These are phyloP conservation scores for Melopsittacus undulatus DNA, from an alignment of 2,797 vertebrate genomes.

Conservation along the genomic window DNA sequence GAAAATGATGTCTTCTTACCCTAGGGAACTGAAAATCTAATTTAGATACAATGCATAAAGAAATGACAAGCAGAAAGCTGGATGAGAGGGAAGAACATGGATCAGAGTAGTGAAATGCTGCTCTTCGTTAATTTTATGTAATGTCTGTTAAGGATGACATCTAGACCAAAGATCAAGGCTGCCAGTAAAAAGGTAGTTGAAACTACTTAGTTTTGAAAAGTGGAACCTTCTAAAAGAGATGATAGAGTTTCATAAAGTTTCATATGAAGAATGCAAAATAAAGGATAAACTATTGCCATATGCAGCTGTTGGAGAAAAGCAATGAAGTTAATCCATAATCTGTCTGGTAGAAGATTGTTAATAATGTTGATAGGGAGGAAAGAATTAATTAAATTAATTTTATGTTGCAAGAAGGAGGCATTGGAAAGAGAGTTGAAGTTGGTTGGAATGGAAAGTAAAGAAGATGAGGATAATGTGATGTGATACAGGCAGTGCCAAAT, in stretches of 20 bases:
- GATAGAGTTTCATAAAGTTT: neutral
- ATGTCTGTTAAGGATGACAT: neutral
- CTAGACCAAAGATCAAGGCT: conserved; percentile 2
- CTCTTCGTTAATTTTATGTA: conserved; percentile 33
- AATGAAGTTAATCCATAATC: neutral
- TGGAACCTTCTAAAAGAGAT: neutral
- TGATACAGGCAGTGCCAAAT: conserved; percentile 1
- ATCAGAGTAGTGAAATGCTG: neutral
- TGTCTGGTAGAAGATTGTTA: neutral
- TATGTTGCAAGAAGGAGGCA: neutral
- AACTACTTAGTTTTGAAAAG: conserved; percentile 2
- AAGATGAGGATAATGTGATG: conserved; percentile 20
- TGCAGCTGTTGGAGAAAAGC: neutral
- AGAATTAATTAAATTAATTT: neutral
- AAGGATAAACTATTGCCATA: neutral
- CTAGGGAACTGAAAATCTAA: conserved; percentile 45
- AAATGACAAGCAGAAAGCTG: neutral
- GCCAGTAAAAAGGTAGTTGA: neutral
- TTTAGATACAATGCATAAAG: conserved; percentile 46
- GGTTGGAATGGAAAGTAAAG: neutral
- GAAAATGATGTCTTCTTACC: conserved; percentile 37
- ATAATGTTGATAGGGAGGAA: neutral
- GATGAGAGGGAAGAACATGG: conserved; percentile 3
- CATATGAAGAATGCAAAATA: neutral
- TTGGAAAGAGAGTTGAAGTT: neutral